Percentiles rank a stretch among this genome's conserved stretches.
Evolutionary conservation across 2,113 vertebrate genomes (phyloP).

Genomic region (Plecturocebus donacophilus): DNA sequence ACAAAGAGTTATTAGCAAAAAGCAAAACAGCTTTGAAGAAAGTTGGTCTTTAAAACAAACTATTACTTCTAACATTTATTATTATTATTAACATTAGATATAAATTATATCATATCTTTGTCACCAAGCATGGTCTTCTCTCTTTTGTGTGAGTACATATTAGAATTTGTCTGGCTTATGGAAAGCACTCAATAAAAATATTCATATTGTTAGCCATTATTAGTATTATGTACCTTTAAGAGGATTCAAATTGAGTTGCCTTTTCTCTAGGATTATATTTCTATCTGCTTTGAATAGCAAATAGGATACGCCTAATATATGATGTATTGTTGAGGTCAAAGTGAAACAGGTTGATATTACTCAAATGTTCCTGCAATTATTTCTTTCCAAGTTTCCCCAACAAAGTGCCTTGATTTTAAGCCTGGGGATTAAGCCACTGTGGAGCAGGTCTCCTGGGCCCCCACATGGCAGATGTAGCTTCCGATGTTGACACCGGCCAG

Average conservation of each 20-base stretch:
- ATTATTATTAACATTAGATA: background rate
- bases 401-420: background rate
- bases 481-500: background rate
- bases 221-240: slow-evolving; percentile 6
- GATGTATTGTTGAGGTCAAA: background rate
- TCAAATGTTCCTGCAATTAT: background rate
- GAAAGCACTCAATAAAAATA: background rate
- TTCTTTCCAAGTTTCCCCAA: background rate
- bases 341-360: background rate
- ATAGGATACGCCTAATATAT: background rate
- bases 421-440: background rate
- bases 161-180: background rate
- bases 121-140: background rate
- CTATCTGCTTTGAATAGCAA: background rate
- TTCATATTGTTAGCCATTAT: background rate
- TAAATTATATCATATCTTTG: background rate
- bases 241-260: background rate
- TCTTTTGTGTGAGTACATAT: background rate
- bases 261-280: background rate
- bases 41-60: no score
- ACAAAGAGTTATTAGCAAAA: no score
- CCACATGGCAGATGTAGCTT: background rate
- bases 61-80: no score
- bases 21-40: no score
- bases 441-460: no score